These are phyloP conservation scores for Bombus turneri DNA, from an alignment of 1,140 invertebrate species.

Conservation along the genomic window DNA sequence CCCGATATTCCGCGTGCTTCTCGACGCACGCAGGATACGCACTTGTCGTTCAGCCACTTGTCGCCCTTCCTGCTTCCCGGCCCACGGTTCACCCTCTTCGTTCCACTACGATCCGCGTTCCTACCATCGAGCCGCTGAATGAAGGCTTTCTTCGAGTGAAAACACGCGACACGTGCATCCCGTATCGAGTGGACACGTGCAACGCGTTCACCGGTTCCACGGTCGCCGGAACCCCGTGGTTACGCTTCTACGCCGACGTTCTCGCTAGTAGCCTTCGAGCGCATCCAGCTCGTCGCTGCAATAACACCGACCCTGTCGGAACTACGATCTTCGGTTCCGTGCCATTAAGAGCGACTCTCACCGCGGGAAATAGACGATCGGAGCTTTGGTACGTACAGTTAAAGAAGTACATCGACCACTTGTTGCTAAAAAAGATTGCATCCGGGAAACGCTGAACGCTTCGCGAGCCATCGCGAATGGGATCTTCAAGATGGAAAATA, in stretches of 20 bases:
- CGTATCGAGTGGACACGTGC: constrained; percentile 64
- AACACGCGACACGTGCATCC: constrained; percentile 79
- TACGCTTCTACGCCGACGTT: constrained; percentile 44
- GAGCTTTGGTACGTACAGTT: neutral
- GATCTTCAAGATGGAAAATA: neutral
- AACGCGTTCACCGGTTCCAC: constrained; percentile 40
- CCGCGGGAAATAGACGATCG: neutral
- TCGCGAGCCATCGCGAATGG: neutral
- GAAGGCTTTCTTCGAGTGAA: constrained; percentile 53
- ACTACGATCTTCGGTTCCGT: neutral
- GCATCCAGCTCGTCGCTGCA: constrained; percentile 28
- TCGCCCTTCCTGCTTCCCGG: constrained; percentile 52
- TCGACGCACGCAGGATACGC: constrained; percentile 67
- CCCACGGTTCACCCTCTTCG: constrained; percentile 13
- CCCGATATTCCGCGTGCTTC: constrained; percentile 36
- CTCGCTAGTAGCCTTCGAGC: constrained; percentile 29
- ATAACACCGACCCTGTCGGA: neutral
- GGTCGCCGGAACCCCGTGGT: constrained; percentile 40
- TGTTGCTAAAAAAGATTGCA: constrained; percentile 68
- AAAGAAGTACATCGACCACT: constrained; percentile 59
- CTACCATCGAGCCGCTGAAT: constrained; percentile 5
- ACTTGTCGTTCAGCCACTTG: constrained; percentile 75
- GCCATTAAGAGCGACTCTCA: neutral
- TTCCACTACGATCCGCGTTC: neutral
- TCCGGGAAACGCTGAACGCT: neutral